phyloP scores from a whole-genome alignment of 1,140 invertebrate genomes.

The Phymorhynchus buccinoides region DNA sequence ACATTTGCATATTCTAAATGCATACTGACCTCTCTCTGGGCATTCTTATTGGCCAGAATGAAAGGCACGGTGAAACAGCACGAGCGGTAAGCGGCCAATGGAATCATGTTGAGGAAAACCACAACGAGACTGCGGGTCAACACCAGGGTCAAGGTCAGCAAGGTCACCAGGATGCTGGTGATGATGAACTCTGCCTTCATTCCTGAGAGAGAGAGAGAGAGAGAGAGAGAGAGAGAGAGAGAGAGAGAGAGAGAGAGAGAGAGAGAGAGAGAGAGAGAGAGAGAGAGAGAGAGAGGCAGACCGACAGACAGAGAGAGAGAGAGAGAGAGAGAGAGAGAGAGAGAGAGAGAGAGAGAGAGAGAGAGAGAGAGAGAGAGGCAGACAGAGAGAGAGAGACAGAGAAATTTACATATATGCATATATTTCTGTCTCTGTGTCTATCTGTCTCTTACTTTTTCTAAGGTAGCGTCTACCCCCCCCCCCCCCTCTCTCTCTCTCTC shows the following conservation, averaged over 20 bases:
- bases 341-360: no score
- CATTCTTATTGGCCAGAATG: neutral
- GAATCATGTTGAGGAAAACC: neutral
- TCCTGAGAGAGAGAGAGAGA: neutral
- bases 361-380: neutral
- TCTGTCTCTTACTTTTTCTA: no score
- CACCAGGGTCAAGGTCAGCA: neutral
- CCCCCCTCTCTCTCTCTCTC: no score
- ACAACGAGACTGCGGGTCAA: neutral
- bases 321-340: no score
- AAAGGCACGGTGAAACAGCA: neutral
- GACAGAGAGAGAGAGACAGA: neutral
- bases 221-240: neutral
- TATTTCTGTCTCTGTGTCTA: no score
- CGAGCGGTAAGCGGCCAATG: neutral
- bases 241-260: neutral
- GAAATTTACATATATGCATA: no score
- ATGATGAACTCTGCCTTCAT: conserved; percentile 4
- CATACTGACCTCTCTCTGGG: neutral
- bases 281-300: no score
- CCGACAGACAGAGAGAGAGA: no score
- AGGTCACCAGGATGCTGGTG: neutral
- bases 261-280: no score
- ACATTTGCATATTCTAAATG: no score
- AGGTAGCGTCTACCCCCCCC: no score